Evolutionary conservation across 2,113 vertebrate species (phyloP).

Genomic region (Vanacampus margaritifer): DNA sequence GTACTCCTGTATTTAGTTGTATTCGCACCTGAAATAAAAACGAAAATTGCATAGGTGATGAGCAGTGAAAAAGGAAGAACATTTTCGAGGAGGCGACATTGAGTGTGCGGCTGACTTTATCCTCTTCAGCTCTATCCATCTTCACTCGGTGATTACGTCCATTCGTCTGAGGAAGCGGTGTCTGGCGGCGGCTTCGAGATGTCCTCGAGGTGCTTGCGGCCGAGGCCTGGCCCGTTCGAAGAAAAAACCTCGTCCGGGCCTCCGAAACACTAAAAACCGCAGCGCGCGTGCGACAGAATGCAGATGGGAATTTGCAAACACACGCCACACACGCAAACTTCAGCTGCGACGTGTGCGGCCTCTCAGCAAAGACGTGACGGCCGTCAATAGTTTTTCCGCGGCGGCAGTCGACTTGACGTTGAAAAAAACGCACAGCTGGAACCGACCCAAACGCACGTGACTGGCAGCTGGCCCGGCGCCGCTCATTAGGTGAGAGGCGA

Average conservation of each 20-base stretch:
- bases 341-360: conserved; percentile 61
- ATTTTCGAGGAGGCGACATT: no score
- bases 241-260: conserved; percentile 10
- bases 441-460: conserved; percentile 33
- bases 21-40: no score
- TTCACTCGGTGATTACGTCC: neutral
- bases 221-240: conserved; percentile 19
- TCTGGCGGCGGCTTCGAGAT: conserved; percentile 62
- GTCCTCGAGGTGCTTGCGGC: conserved; percentile 56
- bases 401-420: conserved; percentile 40
- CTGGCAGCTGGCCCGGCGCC: conserved; percentile 51
- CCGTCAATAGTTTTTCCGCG: conserved; percentile 35
- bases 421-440: conserved; percentile 61
- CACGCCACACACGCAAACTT: conserved; percentile 28
- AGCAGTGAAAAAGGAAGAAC: no score
- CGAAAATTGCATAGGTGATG: no score
- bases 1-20: no score
- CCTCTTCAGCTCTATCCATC: conserved; percentile 37
- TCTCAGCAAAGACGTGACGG: conserved; percentile 41
- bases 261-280: conserved; percentile 24
- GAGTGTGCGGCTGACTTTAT: neutral
- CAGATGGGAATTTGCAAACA: conserved; percentile 26
- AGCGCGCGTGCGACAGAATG: conserved; percentile 13
- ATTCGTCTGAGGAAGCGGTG: conserved; percentile 73
- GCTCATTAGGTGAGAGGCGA: conserved; percentile 62